A percentile compares a stretch with the other conserved stretches of the same genome.
These are phyloP conservation scores for Xenopus petersii DNA, from an alignment of 2,797 vertebrate genomes.

Conservation along the genomic window DNA sequence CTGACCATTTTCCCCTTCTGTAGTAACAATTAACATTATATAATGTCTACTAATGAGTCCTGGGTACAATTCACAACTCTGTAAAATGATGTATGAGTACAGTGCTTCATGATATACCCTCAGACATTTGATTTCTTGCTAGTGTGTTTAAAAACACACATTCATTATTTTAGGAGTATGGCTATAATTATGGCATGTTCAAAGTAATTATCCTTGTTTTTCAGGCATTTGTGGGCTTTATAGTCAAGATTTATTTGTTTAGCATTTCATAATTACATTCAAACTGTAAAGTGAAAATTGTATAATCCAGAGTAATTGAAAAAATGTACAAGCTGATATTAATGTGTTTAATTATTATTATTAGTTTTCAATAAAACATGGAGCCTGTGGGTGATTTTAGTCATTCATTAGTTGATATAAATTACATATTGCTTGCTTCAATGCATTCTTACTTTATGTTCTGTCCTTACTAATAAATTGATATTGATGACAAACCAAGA, in stretches of 20 bases:
- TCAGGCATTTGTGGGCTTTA: constrained; percentile 67
- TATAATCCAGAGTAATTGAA: constrained; percentile 58
- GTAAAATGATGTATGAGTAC: constrained; percentile 19
- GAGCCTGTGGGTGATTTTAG: neutral
- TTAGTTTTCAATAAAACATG: neutral
- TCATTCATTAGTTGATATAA: neutral
- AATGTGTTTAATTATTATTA: constrained; percentile 8
- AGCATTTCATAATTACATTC: constrained; percentile 76
- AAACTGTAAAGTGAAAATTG: constrained; percentile 76
- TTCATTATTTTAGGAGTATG: constrained; percentile 74
- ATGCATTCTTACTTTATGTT: neutral
- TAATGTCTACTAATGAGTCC: constrained; percentile 23
- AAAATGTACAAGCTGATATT: constrained; percentile 15
- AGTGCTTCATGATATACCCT: constrained; percentile 59
- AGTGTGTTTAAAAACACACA: constrained; percentile 66
- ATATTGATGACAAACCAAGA: too few species aligned
- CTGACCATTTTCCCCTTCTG: constrained; percentile 19
- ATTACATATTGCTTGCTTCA: neutral
- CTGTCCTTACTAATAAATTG: neutral
- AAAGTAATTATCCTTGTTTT: constrained; percentile 74
- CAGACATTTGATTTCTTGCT: constrained; percentile 70
- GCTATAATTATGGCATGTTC: constrained; percentile 72
- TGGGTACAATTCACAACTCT: neutral
- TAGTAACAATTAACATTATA: constrained; percentile 33
- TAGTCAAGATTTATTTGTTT: constrained; percentile 72